Evolutionary conservation across 2,888 invertebrate genomes (phyloP).

Genomic region (Yponomeuta sedellus): DNA sequence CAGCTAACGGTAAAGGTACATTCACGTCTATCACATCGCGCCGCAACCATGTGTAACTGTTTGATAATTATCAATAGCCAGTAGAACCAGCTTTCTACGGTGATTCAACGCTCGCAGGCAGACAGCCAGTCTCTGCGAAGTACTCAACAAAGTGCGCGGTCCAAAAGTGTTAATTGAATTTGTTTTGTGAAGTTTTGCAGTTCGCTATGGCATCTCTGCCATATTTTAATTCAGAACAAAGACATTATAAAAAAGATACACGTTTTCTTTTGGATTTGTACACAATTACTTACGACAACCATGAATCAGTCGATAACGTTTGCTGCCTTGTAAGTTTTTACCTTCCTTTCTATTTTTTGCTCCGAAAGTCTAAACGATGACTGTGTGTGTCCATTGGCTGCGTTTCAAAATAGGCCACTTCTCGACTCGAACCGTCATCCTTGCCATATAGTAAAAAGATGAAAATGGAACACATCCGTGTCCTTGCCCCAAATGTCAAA

Average conservation of each 20-base stretch:
- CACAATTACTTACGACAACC: conserved; percentile 89
- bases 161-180: conserved; percentile 24
- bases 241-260: conserved; percentile 92
- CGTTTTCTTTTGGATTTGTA: conserved; percentile 89
- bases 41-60: conserved; percentile 66
- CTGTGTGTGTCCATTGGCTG: not conserved
- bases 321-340: conserved; percentile 77
- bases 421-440: not conserved
- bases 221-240: conserved; percentile 75
- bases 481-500: conserved; percentile 71
- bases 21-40: conserved; percentile 35
- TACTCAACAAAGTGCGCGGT: conserved; percentile 35
- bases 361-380: not conserved
- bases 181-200: conserved; percentile 17
- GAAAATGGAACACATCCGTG: conserved; percentile 47
- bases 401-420: not conserved
- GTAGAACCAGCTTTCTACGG: conserved; percentile 60
- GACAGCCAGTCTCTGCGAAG: conserved; percentile 50
- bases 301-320: conserved; percentile 84
- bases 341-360: conserved; percentile 21
- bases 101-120: conserved; percentile 55
- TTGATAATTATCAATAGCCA: conserved; percentile 55
- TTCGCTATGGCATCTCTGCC: conserved; percentile 69
- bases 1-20: conserved; percentile 56
- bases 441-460: conserved; percentile 19